Evolutionary conservation across 1,140 invertebrate species (phyloP).

Genomic region (Diachasmimorpha longicaudata): DNA sequence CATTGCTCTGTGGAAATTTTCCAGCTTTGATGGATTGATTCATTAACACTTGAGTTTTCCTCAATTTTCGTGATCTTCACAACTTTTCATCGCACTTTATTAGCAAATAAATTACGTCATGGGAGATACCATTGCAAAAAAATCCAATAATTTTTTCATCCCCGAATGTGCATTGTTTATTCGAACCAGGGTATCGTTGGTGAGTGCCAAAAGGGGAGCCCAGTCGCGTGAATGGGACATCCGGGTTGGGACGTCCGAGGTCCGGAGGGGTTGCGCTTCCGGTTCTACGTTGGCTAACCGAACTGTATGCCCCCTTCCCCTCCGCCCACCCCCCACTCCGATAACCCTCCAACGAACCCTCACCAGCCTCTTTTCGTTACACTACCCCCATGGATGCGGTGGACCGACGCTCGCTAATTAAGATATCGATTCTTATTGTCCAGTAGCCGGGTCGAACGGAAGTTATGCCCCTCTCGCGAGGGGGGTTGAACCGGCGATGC

Average conservation of each 20-base stretch:
- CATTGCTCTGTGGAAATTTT: not conserved
- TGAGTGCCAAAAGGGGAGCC: not conserved
- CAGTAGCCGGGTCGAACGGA: conserved; percentile 43
- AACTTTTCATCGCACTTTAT: too few species aligned
- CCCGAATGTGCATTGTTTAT: not conserved
- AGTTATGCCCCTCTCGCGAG: conserved; percentile 36
- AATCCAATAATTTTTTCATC: not conserved
- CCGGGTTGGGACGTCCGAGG: conserved; percentile 55
- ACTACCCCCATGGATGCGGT: conserved; percentile 29
- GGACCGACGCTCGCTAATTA: conserved; percentile 53
- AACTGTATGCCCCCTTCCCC: conserved; percentile 12
- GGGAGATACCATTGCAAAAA: not conserved
- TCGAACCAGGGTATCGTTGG: not conserved
- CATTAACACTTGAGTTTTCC: too few species aligned
- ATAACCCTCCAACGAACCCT: not conserved
- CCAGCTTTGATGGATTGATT: not conserved
- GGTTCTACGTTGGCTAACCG: conserved; percentile 50
- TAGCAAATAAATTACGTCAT: too few species aligned
- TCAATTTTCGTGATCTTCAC: too few species aligned
- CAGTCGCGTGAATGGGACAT: conserved; percentile 59
- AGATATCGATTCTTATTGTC: conserved; percentile 62
- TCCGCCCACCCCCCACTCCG: too few species aligned
- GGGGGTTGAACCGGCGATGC: conserved; percentile 13
- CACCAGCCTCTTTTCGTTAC: conserved; percentile 25
- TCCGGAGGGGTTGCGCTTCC: conserved; percentile 57